These are phyloP conservation scores for Hemicrepidius hirtus DNA, from an alignment of 2,888 invertebrate genomes.

Conservation along the genomic window DNA sequence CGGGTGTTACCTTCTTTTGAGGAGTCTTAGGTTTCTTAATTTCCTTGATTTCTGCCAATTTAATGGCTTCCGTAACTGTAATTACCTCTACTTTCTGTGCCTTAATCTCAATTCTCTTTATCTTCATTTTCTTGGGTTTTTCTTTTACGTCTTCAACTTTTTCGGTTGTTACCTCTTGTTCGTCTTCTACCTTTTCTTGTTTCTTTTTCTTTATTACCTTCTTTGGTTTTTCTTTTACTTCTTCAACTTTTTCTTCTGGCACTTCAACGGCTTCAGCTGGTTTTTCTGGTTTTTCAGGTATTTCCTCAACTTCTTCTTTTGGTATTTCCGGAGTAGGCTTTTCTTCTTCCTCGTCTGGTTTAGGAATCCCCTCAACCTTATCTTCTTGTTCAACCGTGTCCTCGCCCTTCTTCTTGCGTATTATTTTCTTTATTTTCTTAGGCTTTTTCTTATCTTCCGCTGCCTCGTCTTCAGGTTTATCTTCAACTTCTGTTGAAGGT, in stretches of 20 bases:
- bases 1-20: slow-evolving; percentile 59
- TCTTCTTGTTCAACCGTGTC: slow-evolving; percentile 60
- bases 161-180: slow-evolving; percentile 69
- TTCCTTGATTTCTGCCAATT: slow-evolving; percentile 66
- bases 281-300: slow-evolving; percentile 20
- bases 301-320: slow-evolving; percentile 32
- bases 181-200: slow-evolving; percentile 64
- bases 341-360: slow-evolving; percentile 46
- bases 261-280: slow-evolving; percentile 20
- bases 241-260: slow-evolving; percentile 32
- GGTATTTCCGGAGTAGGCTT: slow-evolving; percentile 3
- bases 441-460: slow-evolving; percentile 20
- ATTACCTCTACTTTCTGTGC: slow-evolving; percentile 60
- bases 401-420: slow-evolving; percentile 18
- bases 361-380: not conserved
- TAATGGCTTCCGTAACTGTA: slow-evolving; percentile 59
- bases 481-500: slow-evolving; percentile 44
- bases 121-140: slow-evolving; percentile 55
- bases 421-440: slow-evolving; percentile 31
- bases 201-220: slow-evolving; percentile 68
- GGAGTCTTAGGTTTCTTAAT: slow-evolving; percentile 73
- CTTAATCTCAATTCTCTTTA: slow-evolving; percentile 33
- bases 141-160: slow-evolving; percentile 62
- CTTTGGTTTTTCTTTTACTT: slow-evolving; percentile 63
- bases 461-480: slow-evolving; percentile 37